These are phyloP conservation scores for Diplolepis rosae DNA, from an alignment of 2,888 invertebrate species.

Conservation along the genomic window DNA sequence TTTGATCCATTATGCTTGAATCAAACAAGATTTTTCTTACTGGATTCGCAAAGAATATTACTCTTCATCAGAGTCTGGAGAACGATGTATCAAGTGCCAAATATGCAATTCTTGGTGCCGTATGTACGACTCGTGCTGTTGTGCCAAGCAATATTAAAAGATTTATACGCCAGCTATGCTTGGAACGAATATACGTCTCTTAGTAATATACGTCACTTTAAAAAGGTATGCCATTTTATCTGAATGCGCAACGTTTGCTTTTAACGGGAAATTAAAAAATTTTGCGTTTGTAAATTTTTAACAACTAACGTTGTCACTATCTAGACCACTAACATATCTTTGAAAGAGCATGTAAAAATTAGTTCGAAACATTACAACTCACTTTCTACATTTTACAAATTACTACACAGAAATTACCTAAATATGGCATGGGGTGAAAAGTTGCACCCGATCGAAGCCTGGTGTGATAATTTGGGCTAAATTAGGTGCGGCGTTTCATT, in stretches of 20 bases:
- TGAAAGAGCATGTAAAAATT: too few relatives aligned
- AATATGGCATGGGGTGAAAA: too few relatives aligned
- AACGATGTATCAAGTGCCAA: slow-evolving; percentile 32
- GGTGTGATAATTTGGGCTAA: too few relatives aligned
- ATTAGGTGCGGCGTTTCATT: too few relatives aligned
- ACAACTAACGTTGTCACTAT: too few relatives aligned
- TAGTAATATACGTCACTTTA: slow-evolving; percentile 28
- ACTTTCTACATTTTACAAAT: too few relatives aligned
- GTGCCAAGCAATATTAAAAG: slow-evolving; percentile 32
- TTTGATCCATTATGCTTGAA: too few relatives aligned
- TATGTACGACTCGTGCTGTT: slow-evolving; percentile 29
- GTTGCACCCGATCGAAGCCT: too few relatives aligned
- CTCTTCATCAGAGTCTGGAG: slow-evolving; percentile 30
- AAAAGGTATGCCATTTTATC: slow-evolving; percentile 25
- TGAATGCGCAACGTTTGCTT: slow-evolving; percentile 4
- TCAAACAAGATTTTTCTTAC: too few relatives aligned
- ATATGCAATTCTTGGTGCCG: slow-evolving; percentile 31
- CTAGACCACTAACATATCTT: too few relatives aligned
- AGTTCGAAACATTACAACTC: too few relatives aligned
- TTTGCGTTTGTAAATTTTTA: background rate
- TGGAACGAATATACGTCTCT: slow-evolving; percentile 25
- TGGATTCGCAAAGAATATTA: slow-evolving; percentile 30
- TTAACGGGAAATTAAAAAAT: background rate
- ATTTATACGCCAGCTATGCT: slow-evolving; percentile 29
- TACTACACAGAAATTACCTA: too few relatives aligned